Evolutionary conservation across 1,140 invertebrate species (phyloP).

Genomic region (Acromyrmex echinatior): DNA sequence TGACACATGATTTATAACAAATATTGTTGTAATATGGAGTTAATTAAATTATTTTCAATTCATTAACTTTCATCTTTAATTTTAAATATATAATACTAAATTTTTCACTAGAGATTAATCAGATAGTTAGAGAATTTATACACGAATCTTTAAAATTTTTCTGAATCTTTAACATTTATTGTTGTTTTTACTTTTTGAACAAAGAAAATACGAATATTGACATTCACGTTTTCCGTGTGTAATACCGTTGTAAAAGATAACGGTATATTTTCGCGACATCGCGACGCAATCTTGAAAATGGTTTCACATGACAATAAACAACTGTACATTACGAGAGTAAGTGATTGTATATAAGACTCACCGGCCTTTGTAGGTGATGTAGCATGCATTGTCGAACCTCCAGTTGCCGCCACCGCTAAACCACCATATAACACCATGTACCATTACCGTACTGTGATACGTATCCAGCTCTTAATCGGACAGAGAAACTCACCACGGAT

Average conservation of each 20-base stretch:
- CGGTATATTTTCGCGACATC: neutral
- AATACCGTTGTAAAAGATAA: neutral
- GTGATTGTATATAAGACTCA: slow-evolving; percentile 84
- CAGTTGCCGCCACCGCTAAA: slow-evolving; percentile 85
- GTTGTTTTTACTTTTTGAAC: neutral
- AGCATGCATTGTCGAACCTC: slow-evolving; percentile 85
- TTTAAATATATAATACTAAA: neutral
- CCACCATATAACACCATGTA: slow-evolving; percentile 83
- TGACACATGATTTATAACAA: slow-evolving; percentile 32
- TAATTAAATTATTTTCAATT: neutral
- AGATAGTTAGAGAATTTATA: neutral
- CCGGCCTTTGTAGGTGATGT: slow-evolving; percentile 85
- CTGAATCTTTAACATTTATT: neutral
- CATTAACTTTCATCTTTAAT: neutral
- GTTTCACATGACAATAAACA: slow-evolving; percentile 17
- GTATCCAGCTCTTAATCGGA: slow-evolving; percentile 61
- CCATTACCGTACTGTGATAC: slow-evolving; percentile 78
- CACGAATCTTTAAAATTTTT: neutral
- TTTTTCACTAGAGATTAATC: too few species aligned
- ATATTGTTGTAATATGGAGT: neutral
- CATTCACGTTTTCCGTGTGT: neutral
- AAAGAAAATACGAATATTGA: neutral
- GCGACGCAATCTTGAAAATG: slow-evolving; percentile 21
- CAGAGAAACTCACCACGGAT: slow-evolving; percentile 69
- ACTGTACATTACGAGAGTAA: slow-evolving; percentile 69